phyloP scores from a whole-genome alignment of 1,140 invertebrate genomes.

The Monochamus saltuarius region DNA sequence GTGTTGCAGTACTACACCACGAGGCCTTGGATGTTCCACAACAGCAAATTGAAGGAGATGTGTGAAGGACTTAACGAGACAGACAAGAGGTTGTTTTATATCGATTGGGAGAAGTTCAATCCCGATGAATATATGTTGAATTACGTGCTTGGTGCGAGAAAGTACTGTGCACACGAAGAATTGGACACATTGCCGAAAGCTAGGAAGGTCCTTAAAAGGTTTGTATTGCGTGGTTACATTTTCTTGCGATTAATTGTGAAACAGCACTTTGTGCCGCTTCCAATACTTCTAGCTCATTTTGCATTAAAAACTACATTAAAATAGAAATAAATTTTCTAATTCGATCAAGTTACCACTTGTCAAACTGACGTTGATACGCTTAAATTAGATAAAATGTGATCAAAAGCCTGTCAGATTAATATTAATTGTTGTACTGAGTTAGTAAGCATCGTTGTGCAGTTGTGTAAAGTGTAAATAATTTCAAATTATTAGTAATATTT shows the following conservation, averaged over 20 bases:
- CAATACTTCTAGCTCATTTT: no score
- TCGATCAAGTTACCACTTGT: no score
- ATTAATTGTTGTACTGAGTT: no score
- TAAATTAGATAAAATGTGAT: no score
- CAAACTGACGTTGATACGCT: no score
- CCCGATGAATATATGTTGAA: slow-evolving; percentile 69
- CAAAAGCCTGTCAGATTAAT: no score
- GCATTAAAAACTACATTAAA: no score
- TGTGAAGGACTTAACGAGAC: slow-evolving; percentile 58
- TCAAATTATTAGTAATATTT: no score
- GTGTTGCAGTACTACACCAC: slow-evolving; percentile 85
- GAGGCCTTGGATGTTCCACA: slow-evolving; percentile 78
- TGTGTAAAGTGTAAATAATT: no score
- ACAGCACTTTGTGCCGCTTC: no score
- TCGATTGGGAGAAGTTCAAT: slow-evolving; percentile 60
- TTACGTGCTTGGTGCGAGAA: slow-evolving; percentile 73
- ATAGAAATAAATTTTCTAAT: no score
- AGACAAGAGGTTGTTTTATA: slow-evolving; percentile 62
- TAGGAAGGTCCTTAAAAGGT: slow-evolving; percentile 59
- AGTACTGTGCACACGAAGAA: slow-evolving; percentile 76
- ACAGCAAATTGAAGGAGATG: slow-evolving; percentile 68
- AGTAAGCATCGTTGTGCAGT: no score
- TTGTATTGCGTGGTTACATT: slow-evolving; percentile 8
- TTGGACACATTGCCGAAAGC: slow-evolving; percentile 72
- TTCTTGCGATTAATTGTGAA: not conserved